Base-by-base conservation (phyloP, 2,113 vertebrate genomes). In the Aythya baeri region DNA sequence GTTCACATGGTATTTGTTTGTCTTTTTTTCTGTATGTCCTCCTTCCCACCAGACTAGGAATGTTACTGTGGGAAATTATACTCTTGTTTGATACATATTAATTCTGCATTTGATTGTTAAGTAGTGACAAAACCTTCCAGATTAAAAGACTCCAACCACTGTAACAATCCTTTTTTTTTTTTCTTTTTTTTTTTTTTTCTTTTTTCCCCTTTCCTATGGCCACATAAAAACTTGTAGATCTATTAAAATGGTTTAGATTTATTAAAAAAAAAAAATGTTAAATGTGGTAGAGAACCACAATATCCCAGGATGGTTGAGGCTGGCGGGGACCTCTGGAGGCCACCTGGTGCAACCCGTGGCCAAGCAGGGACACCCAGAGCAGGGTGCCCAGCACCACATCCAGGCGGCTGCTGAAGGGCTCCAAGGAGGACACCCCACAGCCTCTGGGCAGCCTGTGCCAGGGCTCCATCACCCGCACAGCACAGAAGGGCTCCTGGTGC, bases 61-160 rank as follows among this genome's bases (percentile, higher is more conserved):
- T 25, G 62, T 38, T 50, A 79, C 71, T 92, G 70, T 95, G 96
- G 87, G 91, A 94, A 96, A 89, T 73, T 76, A 73, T 61, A n/a
- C 34, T 83, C 14, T 38, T 76, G 8, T 78, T 84, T 84, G 54
- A 65, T 75, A 75, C 4, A 32, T 74, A 78, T 17, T 92, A 59
- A 25, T 82, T 95, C 92, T 84, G 9, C 1, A 59, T 91, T 86
- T 90, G 13, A 43, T 59, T 72, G 50, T 78, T 44, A 75, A 91
- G 26, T 18, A 82, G 38, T 58, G 67, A 79, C 22, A 82, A 94
- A 89, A 70, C 59, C 17, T 79, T 87, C 29, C 16, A 25, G 13
- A 67, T 75, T 89, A 34, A 58, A 84, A 78, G 10, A 46, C 13
- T 67, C 61, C 23, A 72, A 41, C 26, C 13, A 54, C 36, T 77